Percentiles rank a stretch among this genome's conserved stretches.
Conservation (phyloP, 2,113 vertebrate genomes). For the Caloenas nicobarica region DNA sequence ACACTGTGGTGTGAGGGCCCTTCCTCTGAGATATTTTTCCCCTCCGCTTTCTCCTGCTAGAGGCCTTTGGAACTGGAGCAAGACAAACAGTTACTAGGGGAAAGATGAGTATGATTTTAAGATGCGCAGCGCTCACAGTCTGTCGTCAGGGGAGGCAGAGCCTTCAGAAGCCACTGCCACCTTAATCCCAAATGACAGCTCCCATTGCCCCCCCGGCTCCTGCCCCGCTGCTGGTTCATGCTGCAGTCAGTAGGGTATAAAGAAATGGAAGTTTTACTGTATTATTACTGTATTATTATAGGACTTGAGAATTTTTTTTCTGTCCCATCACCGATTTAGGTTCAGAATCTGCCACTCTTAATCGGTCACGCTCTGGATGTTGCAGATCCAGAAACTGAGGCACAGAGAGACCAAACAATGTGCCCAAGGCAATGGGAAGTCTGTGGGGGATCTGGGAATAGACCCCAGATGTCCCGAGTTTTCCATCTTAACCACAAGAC, state of each 20-base stretch:
- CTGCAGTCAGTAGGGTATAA: neutral
- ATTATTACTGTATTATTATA: neutral
- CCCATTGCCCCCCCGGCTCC: neutral
- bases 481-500: constrained; percentile 51
- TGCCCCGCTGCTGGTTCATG: neutral
- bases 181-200: neutral
- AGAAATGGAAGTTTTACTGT: neutral
- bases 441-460: constrained; percentile 61
- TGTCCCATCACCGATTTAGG: neutral
- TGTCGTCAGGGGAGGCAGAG: neutral
- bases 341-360: neutral
- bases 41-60: constrained; percentile 22
- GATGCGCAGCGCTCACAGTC: neutral
- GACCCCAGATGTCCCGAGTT: constrained; percentile 56
- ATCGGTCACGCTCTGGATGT: neutral
- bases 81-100: neutral
- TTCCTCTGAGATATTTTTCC: constrained; percentile 56
- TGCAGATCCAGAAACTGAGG: constrained; percentile 54
- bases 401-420: constrained; percentile 20
- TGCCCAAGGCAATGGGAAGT: constrained; percentile 56
- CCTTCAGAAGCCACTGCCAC: neutral
- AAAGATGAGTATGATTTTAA: neutral
- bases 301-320: neutral
- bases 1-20: constrained; percentile 59
- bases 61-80: constrained; percentile 30